phyloP scores from a whole-genome alignment of 2,113 vertebrate genomes.

The Pica pica region DNA sequence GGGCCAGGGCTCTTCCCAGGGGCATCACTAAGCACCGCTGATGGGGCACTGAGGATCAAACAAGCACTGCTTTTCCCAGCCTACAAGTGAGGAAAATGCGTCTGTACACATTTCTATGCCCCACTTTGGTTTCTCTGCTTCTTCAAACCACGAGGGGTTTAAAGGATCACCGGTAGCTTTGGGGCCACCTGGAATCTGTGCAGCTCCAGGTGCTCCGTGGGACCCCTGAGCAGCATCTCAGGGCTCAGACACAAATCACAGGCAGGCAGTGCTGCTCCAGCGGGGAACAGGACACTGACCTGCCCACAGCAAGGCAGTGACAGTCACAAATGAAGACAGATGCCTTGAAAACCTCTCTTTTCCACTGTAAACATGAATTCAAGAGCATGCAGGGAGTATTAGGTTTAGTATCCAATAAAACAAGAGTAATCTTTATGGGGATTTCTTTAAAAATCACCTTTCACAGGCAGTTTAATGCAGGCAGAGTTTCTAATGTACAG shows the following conservation, averaged over 20 bases:
- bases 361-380: neutral
- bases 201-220: neutral
- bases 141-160: neutral
- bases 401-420: neutral
- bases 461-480: neutral
- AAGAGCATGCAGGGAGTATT: neutral
- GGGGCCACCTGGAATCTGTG: neutral
- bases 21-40: rapidly evolving
- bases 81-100: rapidly evolving
- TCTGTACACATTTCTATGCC: neutral
- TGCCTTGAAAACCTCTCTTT: neutral
- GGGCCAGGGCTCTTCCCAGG: neutral
- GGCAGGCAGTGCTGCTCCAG: rapidly evolving
- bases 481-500: neutral
- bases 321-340: neutral
- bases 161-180: rapidly evolving
- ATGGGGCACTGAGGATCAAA: neutral
- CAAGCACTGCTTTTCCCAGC: neutral
- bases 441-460: conserved; percentile 1
- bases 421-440: neutral
- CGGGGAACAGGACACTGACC: neutral
- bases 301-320: neutral
- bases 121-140: neutral
- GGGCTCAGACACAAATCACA: neutral
- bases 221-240: rapidly evolving